Evolutionary conservation across 1,140 invertebrate species (phyloP).

Genomic region (Apis dorsata): DNA sequence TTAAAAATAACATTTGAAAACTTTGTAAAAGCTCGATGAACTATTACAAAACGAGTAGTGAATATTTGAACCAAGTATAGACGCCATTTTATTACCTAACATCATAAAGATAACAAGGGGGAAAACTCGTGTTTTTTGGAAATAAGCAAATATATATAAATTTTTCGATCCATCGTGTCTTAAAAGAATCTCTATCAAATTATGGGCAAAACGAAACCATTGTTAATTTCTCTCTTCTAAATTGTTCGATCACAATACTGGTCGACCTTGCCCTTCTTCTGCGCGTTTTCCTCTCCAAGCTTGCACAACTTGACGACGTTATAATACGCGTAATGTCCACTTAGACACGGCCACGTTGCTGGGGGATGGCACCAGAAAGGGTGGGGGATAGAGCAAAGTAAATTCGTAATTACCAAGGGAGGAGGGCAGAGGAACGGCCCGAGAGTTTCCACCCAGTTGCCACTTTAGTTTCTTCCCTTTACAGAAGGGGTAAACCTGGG

Average conservation of each 20-base stretch:
- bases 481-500: neutral
- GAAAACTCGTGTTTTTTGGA: too few species aligned
- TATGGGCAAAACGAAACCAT: too few species aligned
- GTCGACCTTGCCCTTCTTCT: conserved; percentile 48
- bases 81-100: too few species aligned
- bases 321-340: conserved; percentile 27
- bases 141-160: too few species aligned
- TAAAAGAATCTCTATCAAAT: too few species aligned
- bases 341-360: conserved; percentile 25
- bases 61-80: too few species aligned
- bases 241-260: conserved; percentile 12
- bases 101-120: too few species aligned
- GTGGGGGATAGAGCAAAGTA: neutral
- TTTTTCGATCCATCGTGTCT: neutral
- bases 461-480: neutral
- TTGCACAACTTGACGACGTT: conserved; percentile 2
- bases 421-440: neutral
- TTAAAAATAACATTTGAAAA: too few species aligned
- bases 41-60: too few species aligned
- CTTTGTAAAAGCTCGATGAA: too few species aligned
- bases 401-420: conserved; percentile 11
- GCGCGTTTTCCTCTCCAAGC: neutral
- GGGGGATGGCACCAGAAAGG: neutral
- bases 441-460: conserved; percentile 7
- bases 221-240: too few species aligned